Percentiles rank a stretch among this genome's conserved stretches.
Evolutionary conservation across 1,140 invertebrate genomes (phyloP).

Genomic region (Platyura marginata): DNA sequence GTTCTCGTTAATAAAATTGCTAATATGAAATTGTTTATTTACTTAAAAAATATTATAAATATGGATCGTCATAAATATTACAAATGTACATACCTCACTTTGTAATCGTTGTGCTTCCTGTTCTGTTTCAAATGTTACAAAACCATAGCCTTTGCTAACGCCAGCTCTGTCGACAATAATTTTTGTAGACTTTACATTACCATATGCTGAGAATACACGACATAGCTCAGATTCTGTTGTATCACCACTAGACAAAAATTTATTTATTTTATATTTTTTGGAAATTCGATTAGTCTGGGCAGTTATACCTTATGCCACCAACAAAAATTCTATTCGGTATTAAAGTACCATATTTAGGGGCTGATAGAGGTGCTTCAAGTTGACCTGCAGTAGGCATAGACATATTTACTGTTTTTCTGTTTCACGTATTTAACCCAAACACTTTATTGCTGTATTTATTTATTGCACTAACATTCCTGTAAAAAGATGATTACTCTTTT

Average conservation of each 20-base stretch:
- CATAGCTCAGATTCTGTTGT: slow-evolving; percentile 69
- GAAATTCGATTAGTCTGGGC: not conserved
- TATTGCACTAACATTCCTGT: too few relatives aligned
- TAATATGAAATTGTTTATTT: too few relatives aligned
- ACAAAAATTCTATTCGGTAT: slow-evolving; percentile 85
- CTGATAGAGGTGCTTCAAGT: slow-evolving; percentile 31
- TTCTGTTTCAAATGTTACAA: slow-evolving; percentile 88
- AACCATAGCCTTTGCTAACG: slow-evolving; percentile 87
- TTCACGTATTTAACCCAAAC: too few relatives aligned
- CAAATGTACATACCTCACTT: slow-evolving; percentile 31
- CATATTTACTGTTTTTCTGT: too few relatives aligned
- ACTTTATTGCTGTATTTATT: too few relatives aligned
- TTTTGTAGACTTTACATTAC: slow-evolving; percentile 81
- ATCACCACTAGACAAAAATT: slow-evolving; percentile 35
- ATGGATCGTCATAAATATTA: too few relatives aligned
- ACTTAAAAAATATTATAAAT: too few relatives aligned
- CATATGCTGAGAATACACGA: slow-evolving; percentile 69
- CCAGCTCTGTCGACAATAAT: slow-evolving; percentile 87
- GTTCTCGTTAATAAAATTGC: not conserved
- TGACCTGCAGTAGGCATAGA: slow-evolving; percentile 5
- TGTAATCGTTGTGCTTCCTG: slow-evolving; percentile 66
- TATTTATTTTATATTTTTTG: not conserved
- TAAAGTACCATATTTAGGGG: slow-evolving; percentile 55
- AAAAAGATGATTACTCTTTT: too few relatives aligned
- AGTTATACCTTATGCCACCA: slow-evolving; percentile 21